phyloP scores from a whole-genome alignment of 2,888 invertebrate species.

The Ctena decussata region DNA sequence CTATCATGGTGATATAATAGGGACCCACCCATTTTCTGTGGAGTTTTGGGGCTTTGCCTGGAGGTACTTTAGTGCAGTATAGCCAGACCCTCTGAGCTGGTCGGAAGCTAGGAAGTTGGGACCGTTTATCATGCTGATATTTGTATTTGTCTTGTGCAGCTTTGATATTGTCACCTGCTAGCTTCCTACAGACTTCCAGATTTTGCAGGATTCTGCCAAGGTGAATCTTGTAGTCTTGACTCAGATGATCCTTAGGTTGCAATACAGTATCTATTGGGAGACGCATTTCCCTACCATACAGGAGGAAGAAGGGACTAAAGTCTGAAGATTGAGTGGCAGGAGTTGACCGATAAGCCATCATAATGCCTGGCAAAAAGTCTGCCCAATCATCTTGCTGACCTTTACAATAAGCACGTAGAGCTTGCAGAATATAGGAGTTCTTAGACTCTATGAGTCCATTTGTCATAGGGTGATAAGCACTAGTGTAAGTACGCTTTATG shows the following conservation, averaged over 20 bases:
- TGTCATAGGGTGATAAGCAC: slow-evolving; percentile 56
- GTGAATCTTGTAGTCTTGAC: slow-evolving; percentile 1
- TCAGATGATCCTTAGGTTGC: slow-evolving; percentile 22
- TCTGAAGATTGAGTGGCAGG: slow-evolving; percentile 60
- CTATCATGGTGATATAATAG: slow-evolving; percentile 29
- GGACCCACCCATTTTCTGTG: slow-evolving; percentile 38
- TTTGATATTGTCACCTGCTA: slow-evolving; percentile 34
- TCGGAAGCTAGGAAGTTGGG: slow-evolving; percentile 26
- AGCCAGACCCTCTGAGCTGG: slow-evolving; percentile 51
- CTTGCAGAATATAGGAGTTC: slow-evolving; percentile 59
- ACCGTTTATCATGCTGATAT: slow-evolving; percentile 40
- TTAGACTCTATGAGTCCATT: slow-evolving; percentile 57
- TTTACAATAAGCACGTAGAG: slow-evolving; percentile 49
- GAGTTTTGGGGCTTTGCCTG: slow-evolving; percentile 37
- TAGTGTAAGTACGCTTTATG: slow-evolving; percentile 25
- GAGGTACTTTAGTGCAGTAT: slow-evolving; percentile 34
- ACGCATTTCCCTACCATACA: slow-evolving; percentile 55
- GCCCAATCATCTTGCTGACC: slow-evolving; percentile 53
- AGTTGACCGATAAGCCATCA: slow-evolving; percentile 60
- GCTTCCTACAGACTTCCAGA: slow-evolving; percentile 27
- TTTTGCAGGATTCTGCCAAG: slow-evolving; percentile 21
- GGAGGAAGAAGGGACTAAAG: slow-evolving; percentile 31
- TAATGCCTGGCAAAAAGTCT: slow-evolving; percentile 46
- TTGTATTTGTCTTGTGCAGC: slow-evolving; percentile 40
- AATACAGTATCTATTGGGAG: slow-evolving; percentile 43